Evolutionary conservation across 1,140 invertebrate species (phyloP).

Genomic region (Telenomus remus): DNA sequence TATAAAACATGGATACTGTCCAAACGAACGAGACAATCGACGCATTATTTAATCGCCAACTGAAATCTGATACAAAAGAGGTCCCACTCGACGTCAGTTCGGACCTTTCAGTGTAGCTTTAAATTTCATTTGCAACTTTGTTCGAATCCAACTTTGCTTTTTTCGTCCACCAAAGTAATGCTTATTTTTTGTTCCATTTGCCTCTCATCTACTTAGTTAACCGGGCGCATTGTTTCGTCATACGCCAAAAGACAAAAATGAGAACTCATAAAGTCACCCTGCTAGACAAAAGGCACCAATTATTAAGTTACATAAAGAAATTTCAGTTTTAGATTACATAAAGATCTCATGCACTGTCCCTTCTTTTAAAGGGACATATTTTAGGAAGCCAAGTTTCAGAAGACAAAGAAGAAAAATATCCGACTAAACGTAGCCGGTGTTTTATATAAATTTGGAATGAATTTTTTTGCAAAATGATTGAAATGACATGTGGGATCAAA

Average conservation of each 20-base stretch:
- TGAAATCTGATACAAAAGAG: too few species aligned
- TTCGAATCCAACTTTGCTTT: constrained; percentile 11
- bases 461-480: too few species aligned
- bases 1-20: too few species aligned
- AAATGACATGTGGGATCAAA: too few species aligned
- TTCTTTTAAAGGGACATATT: too few species aligned
- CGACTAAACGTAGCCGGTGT: too few species aligned
- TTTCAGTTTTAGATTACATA: constrained; percentile 14
- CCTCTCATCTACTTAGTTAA: constrained; percentile 17
- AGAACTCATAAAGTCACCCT: constrained; percentile 36
- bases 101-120: not conserved
- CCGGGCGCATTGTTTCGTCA: constrained; percentile 17
- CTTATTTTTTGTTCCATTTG: constrained; percentile 23
- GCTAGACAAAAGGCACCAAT: constrained; percentile 23
- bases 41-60: too few species aligned
- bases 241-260: constrained; percentile 26
- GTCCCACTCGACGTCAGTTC: not conserved
- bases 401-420: too few species aligned
- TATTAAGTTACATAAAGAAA: constrained; percentile 23
- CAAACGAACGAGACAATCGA: too few species aligned
- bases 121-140: constrained; percentile 21
- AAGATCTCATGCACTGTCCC: too few species aligned
- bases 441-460: too few species aligned
- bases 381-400: too few species aligned
- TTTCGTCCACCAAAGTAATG: constrained; percentile 6